Evolutionary conservation across 2,113 vertebrate species (phyloP).

Genomic region (Gracilinanus agilis): DNA sequence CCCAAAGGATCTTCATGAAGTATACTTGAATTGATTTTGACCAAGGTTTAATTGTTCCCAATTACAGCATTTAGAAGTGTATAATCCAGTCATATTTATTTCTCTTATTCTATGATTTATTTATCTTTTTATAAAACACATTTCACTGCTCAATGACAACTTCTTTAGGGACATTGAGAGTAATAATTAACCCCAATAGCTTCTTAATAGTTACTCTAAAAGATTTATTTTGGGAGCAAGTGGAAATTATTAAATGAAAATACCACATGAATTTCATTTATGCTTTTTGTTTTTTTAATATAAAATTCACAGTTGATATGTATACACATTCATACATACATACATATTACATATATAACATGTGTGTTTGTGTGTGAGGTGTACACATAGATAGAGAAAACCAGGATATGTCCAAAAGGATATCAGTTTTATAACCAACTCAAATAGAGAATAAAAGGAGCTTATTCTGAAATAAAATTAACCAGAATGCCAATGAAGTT

Average conservation of each 20-base stretch:
- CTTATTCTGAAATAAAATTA: constrained; percentile 36
- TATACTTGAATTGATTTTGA: not conserved
- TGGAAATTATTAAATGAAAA: not conserved
- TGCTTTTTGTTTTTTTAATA: constrained; percentile 12
- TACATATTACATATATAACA: not conserved
- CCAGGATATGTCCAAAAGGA: not conserved
- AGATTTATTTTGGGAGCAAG: not conserved
- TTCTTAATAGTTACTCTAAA: not conserved
- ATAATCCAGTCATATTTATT: not conserved
- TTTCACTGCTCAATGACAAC: not conserved
- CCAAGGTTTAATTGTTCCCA: not conserved
- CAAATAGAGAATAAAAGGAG: constrained; percentile 29
- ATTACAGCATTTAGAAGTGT: not conserved
- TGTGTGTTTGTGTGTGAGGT: accelerated
- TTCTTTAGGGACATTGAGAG: not conserved
- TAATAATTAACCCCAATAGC: not conserved
- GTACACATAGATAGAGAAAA: not conserved
- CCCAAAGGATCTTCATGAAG: not conserved
- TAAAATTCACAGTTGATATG: not conserved
- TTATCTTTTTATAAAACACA: not conserved
- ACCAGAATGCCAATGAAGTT: constrained; percentile 30
- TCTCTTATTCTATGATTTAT: not conserved
- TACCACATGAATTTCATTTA: not conserved
- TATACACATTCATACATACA: not conserved
- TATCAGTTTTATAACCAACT: not conserved